Evolutionary conservation across 2,888 invertebrate species (phyloP).

Genomic region (Acleris literana): DNA sequence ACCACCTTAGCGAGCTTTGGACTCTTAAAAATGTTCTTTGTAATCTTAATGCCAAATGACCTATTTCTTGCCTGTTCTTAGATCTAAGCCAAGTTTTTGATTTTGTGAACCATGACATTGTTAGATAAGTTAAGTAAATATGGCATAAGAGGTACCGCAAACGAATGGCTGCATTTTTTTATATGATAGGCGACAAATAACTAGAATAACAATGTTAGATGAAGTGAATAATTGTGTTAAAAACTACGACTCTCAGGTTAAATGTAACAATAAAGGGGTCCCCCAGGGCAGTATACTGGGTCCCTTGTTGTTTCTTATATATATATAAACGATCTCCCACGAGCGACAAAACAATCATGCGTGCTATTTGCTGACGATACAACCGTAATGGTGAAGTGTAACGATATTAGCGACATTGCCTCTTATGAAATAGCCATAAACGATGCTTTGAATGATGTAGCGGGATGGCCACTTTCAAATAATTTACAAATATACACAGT

Average conservation of each 20-base stretch:
- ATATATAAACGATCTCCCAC: not conserved
- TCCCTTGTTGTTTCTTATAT: not conserved
- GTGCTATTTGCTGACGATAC: not conserved
- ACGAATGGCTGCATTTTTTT: not conserved
- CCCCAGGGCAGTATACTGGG: not conserved
- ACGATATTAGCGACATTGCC: not conserved
- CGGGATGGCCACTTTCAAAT: not conserved
- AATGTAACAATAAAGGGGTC: not conserved
- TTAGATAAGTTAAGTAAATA: not conserved
- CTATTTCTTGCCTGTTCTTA: not conserved
- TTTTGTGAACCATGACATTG: not conserved
- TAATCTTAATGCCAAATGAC: not conserved
- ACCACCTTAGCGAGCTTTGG: not conserved
- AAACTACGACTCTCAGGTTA: not conserved
- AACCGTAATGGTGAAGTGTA: not conserved
- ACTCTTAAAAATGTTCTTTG: not conserved
- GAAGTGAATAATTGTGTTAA: not conserved
- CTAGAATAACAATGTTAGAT: not conserved
- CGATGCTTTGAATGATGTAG: not conserved
- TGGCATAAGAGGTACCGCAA: not conserved
- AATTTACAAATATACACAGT: not conserved
- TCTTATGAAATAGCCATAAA: not conserved
- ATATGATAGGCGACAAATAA: not conserved
- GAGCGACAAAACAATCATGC: not conserved
- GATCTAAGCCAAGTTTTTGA: not conserved